These are phyloP conservation scores for Campaea margaritaria DNA, from an alignment of 2,888 invertebrate genomes.

Conservation along the genomic window DNA sequence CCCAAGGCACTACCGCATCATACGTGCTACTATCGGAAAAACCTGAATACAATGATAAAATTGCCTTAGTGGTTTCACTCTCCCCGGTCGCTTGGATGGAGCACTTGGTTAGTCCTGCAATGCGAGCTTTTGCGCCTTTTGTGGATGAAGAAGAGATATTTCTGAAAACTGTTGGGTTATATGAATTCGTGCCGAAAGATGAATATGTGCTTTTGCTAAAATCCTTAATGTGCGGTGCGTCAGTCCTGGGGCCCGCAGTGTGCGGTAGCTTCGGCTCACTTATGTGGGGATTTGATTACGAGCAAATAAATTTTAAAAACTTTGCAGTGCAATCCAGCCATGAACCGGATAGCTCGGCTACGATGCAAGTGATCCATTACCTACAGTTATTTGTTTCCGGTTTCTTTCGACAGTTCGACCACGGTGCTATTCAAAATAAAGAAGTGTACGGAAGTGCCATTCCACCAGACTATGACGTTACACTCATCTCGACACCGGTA, in stretches of 20 bases:
- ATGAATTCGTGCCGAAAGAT: too few relatives aligned
- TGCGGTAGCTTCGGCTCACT: too few relatives aligned
- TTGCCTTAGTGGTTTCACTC: background rate
- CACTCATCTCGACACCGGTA: conserved; percentile 85
- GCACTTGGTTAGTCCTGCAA: background rate
- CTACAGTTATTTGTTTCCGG: conserved; percentile 86
- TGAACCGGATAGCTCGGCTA: conserved; percentile 88
- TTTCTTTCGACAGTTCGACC: conserved; percentile 85
- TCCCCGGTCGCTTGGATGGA: background rate
- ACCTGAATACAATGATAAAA: background rate
- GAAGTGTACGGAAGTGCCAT: conserved; percentile 77
- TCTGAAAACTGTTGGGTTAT: too few relatives aligned
- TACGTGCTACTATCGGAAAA: background rate
- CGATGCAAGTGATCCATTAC: conserved; percentile 89
- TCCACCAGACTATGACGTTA: conserved; percentile 86
- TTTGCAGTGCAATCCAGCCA: conserved; percentile 88
- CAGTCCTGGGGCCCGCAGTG: too few relatives aligned
- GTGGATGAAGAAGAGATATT: too few relatives aligned
- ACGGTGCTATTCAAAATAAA: conserved; percentile 80
- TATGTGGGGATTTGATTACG: background rate
- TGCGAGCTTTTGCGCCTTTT: too few relatives aligned
- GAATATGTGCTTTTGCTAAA: too few relatives aligned
- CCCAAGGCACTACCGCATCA: background rate
- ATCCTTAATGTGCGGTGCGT: background rate
- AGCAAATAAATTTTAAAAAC: conserved; percentile 57